These are phyloP conservation scores for Carposina sasakii DNA, from an alignment of 1,140 invertebrate species.

Conservation along the genomic window DNA sequence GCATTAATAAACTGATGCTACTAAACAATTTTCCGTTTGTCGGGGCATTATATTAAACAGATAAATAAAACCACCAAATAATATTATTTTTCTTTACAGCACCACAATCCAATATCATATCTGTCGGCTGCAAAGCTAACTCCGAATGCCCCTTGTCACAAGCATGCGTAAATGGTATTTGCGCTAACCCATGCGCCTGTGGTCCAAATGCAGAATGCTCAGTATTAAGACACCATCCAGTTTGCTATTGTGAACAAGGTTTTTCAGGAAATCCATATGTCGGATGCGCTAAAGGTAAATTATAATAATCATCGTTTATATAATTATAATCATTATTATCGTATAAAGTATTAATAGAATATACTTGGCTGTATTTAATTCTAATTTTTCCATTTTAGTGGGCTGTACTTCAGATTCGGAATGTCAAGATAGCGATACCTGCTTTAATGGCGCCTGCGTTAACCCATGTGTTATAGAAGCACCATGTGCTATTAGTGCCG, in stretches of 20 bases:
- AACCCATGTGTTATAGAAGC: conserved; percentile 85
- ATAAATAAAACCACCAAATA: not conserved
- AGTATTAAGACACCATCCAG: conserved; percentile 86
- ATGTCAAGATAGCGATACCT: conserved; percentile 83
- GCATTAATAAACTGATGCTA: no score
- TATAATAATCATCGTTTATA: not conserved
- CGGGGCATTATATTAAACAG: not conserved
- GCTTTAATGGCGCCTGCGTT: conserved; percentile 86
- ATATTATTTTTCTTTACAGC: conserved; percentile 55
- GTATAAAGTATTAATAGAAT: not conserved
- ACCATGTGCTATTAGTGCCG: conserved; percentile 86
- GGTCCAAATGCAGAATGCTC: conserved; percentile 86
- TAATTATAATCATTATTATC: not conserved
- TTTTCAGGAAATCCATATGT: conserved; percentile 88
- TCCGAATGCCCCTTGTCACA: conserved; percentile 85
- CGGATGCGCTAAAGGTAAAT: conserved; percentile 82
- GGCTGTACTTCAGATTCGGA: conserved; percentile 87
- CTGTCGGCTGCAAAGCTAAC: conserved; percentile 83
- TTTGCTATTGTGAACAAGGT: conserved; percentile 84
- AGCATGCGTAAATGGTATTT: conserved; percentile 84
- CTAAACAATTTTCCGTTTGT: no score
- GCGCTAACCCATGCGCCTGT: conserved; percentile 88
- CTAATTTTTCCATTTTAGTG: conserved; percentile 69
- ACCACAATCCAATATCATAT: conserved; percentile 63
- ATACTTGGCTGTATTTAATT: conserved; percentile 1